phyloP scores from a whole-genome alignment of 2,113 vertebrate genomes.

The Carassius gibelio region DNA sequence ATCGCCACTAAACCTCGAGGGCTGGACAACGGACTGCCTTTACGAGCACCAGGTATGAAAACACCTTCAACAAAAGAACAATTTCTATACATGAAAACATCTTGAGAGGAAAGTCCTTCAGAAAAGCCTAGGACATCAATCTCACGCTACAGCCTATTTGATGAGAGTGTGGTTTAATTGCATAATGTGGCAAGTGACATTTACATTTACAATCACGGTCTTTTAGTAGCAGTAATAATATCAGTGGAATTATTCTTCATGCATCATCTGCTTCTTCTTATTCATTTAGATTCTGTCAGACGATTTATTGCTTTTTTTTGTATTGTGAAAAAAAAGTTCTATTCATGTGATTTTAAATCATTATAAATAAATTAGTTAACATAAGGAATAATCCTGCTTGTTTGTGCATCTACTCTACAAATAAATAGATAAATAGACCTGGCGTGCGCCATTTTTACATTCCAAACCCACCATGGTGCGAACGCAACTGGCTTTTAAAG shows the following conservation, averaged over 20 bases:
- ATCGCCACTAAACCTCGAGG: slow-evolving; percentile 87
- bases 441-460: too few relatives aligned
- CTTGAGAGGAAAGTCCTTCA: background rate
- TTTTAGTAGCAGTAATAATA: background rate
- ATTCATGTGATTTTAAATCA: too few relatives aligned
- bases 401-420: background rate
- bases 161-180: background rate
- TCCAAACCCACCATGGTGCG: too few relatives aligned
- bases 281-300: background rate
- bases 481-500: too few relatives aligned
- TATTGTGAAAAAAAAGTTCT: background rate
- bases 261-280: background rate
- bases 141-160: background rate
- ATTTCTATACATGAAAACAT: background rate
- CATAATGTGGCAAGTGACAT: background rate
- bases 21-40: slow-evolving; percentile 83
- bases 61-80: background rate
- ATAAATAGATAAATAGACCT: background rate
- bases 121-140: background rate
- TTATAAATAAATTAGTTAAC: background rate
- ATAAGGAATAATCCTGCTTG: background rate
- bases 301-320: background rate
- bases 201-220: background rate
- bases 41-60: slow-evolving; percentile 79
- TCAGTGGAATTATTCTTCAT: background rate